Conservation (phyloP, 2,113 vertebrate genomes). For the Acrocephalus kingi region DNA sequence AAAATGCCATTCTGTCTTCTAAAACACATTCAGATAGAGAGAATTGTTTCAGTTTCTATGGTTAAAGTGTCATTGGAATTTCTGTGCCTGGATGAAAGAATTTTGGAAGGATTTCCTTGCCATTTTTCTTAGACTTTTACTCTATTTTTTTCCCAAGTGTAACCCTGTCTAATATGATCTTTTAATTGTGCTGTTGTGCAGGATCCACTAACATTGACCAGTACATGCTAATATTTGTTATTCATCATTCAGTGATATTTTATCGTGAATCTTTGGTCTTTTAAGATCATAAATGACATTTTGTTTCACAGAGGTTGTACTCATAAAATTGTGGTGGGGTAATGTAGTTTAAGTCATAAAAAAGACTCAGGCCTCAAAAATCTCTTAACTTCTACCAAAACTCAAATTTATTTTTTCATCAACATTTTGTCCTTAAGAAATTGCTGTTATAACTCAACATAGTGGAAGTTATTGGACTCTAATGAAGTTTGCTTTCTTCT, state of each 20-base stretch:
- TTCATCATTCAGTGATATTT: neutral
- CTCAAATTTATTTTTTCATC: neutral
- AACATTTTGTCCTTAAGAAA: neutral
- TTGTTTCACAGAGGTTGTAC: neutral
- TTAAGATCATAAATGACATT: neutral
- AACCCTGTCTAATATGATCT: neutral
- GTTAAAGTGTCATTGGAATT: neutral
- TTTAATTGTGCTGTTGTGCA: neutral
- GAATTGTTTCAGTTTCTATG: neutral
- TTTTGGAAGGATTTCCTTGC: neutral
- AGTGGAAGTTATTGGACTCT: neutral
- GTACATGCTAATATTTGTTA: neutral
- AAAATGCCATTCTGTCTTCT: neutral
- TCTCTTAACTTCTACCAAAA: neutral
- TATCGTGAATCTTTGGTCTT: neutral
- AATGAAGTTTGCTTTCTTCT: neutral
- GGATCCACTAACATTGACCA: neutral
- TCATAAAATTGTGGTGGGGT: accelerated
- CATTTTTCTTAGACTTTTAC: neutral
- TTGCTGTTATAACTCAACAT: neutral
- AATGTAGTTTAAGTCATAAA: neutral
- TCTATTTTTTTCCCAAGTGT: neutral
- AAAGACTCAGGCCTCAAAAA: neutral
- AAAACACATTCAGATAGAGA: neutral
- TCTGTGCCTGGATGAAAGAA: neutral